A percentile compares a stretch with the other conserved stretches of the same genome.
phyloP scores from a whole-genome alignment of 2,113 vertebrate species.

The Fulmarus glacialis region DNA sequence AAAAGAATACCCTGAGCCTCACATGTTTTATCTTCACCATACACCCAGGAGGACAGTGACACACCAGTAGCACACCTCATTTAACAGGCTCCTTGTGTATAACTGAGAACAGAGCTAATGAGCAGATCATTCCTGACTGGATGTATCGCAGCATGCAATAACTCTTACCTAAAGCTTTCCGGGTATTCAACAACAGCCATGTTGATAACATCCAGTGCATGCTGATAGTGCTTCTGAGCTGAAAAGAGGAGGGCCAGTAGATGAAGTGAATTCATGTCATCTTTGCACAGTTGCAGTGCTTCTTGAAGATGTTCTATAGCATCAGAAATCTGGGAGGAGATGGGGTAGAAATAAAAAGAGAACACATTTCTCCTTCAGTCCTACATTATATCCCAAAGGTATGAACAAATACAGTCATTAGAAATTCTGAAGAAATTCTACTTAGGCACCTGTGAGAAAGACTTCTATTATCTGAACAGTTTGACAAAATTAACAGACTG shows the following conservation, averaged over 20 bases:
- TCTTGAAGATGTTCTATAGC: conserved; percentile 89
- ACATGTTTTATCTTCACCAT: not conserved
- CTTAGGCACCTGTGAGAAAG: not conserved
- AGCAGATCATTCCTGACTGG: not conserved
- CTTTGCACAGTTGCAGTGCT: conserved; percentile 81
- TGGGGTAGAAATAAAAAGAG: not conserved
- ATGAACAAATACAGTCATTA: not conserved
- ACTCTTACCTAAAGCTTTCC: conserved; percentile 90
- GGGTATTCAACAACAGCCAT: conserved; percentile 92
- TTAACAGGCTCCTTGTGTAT: not conserved
- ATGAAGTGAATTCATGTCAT: conserved; percentile 90
- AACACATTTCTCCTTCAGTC: not conserved
- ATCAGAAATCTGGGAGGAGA: conserved; percentile 83
- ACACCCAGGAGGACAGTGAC: not conserved
- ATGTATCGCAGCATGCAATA: not conserved
- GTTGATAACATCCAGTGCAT: conserved; percentile 86
- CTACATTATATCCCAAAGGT: not conserved
- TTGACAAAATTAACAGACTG: conserved; percentile 1
- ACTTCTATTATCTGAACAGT: not conserved
- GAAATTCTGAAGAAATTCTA: not conserved
- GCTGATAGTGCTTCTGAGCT: conserved; percentile 93
- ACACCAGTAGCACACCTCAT: not conserved
- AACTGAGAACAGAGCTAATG: not conserved
- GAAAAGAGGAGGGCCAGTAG: conserved; percentile 93
- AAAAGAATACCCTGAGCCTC: not conserved